phyloP scores from a whole-genome alignment of 1,140 invertebrate species.

The Microplitis mediator region DNA sequence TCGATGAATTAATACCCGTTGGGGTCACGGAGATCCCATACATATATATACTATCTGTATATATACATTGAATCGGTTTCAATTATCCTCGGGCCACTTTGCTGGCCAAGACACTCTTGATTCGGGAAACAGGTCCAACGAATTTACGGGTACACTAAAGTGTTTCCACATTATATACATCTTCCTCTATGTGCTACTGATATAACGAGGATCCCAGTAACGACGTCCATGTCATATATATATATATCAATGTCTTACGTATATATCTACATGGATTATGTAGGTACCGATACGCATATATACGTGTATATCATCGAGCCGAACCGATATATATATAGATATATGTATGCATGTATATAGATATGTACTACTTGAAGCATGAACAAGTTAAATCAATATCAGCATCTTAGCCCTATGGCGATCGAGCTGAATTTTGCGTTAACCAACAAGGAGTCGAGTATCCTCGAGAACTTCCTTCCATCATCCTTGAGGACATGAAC shows the following conservation, averaged over 20 bases:
- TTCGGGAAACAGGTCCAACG: slow-evolving; percentile 20
- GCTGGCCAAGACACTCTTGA: slow-evolving; percentile 35
- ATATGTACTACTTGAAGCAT: neutral
- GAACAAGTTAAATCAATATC: slow-evolving; percentile 5
- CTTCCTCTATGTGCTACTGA: neutral
- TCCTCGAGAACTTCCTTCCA: neutral
- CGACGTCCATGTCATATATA: neutral
- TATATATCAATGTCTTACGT: no score
- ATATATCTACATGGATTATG: no score
- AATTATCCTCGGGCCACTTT: slow-evolving; percentile 37
- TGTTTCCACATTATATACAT: neutral
- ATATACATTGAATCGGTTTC: slow-evolving; percentile 25
- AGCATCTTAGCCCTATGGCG: neutral
- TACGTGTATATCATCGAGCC: no score
- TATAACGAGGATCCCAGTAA: neutral
- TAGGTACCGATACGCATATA: no score
- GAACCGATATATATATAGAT: neutral
- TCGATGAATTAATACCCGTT: slow-evolving; percentile 25
- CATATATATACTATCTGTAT: neutral
- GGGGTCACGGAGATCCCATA: neutral
- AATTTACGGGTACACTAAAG: neutral
- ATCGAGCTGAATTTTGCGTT: slow-evolving; percentile 12
- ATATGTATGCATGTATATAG: neutral
- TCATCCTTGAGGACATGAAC: slow-evolving; percentile 11
- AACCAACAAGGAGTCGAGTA: slow-evolving; percentile 5